Evolutionary conservation across 2,888 invertebrate genomes (phyloP), one percentile per base, ranked within the genome.

Genomic region (Danaus chrysippus): DNA sequence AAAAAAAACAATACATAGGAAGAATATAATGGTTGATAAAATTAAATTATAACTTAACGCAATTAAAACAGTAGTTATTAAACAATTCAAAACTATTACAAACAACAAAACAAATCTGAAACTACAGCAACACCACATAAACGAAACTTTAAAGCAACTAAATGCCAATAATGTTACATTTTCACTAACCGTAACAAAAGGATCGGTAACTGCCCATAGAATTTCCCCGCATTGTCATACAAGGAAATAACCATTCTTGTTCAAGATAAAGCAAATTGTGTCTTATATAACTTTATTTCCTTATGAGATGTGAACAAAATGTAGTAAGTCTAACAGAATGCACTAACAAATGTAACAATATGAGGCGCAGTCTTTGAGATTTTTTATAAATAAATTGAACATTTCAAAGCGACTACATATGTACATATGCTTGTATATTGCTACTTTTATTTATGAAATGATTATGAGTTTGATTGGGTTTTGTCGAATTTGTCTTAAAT

Each of bases 141-240:
- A 34, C 23, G 23, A 34, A 17, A 17, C 17, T 17, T 55, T 52
- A 11, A 13, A 15, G 56, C 53, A 56, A 56, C 44, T 54, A 54
- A 57, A 12, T 42, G 0, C 53, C 41, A 49, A 59, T 56, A 57
- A 44, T 53, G 61, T 52, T 53, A 64, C 44, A 62, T 64, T 61
- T 61, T 61, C 59, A 58, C 49, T 44, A 60, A 57, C 42, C 19
- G 46, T 61, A 64, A 53, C 55, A 46, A 59, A 64, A 53, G 59
- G 54, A 63, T 63, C 63, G 17, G 58, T 56, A 64, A 59, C 62
- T 62, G 58, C 52, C 57, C 66, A 64, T 64, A 61, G 61, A 64
- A 64, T 64, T 66, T 68, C 66, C 66, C 60, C 64, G 34, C 61
- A 68, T 68, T 68, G 68, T 68, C 59, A 56, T 42, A 42, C 44